phyloP scores from a whole-genome alignment of 2,888 invertebrate genomes.

The Pyrrhia umbra region DNA sequence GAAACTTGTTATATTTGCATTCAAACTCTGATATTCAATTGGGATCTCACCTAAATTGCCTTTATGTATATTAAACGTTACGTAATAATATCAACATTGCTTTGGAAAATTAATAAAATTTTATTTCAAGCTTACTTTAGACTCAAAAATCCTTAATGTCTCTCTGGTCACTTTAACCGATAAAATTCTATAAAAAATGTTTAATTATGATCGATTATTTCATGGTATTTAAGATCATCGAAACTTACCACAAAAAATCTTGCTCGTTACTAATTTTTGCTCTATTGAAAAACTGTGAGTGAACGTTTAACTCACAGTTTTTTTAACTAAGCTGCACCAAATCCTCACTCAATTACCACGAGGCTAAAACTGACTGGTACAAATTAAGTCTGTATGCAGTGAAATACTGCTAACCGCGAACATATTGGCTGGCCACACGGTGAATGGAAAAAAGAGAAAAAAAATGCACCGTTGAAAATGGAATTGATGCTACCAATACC shows the following conservation, averaged over 20 bases:
- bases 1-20: constrained; percentile 26
- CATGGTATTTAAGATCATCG: not conserved
- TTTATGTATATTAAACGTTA: not conserved
- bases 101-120: not conserved
- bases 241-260: too few relatives aligned
- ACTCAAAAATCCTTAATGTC: too few relatives aligned
- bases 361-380: not conserved
- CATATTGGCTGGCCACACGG: constrained; percentile 15
- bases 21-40: constrained; percentile 23
- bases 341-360: constrained; percentile 21
- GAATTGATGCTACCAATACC: constrained; percentile 28
- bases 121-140: not conserved
- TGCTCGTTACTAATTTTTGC: not conserved
- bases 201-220: too few relatives aligned
- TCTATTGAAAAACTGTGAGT: not conserved
- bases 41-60: constrained; percentile 1
- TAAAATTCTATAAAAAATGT: too few relatives aligned
- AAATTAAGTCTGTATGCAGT: constrained; percentile 20
- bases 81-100: not conserved
- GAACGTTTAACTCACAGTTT: too few relatives aligned
- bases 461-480: constrained; percentile 13
- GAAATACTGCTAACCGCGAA: constrained; percentile 27
- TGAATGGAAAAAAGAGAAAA: constrained; percentile 8
- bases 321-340: not conserved
- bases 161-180: too few relatives aligned